Percentiles rank a stretch among this genome's conserved stretches.
Conservation (phyloP, 2,888 invertebrate genomes). For the Hyposoter dolosus region DNA sequence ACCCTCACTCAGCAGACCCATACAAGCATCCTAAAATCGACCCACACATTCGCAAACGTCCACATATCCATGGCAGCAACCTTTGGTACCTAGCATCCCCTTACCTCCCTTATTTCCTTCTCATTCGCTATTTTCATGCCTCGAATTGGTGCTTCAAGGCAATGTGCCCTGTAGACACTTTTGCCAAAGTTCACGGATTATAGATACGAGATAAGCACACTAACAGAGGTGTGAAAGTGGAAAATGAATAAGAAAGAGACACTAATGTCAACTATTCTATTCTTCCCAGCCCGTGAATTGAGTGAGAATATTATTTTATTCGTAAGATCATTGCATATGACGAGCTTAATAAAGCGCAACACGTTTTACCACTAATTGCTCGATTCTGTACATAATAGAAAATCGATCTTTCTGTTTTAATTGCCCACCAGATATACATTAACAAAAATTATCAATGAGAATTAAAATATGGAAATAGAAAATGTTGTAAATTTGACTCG, state of each 20-base stretch:
- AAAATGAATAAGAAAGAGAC: slow-evolving; percentile 51
- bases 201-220: slow-evolving; percentile 38
- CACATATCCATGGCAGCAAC: slow-evolving; percentile 31
- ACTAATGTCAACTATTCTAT: slow-evolving; percentile 40
- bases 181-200: slow-evolving; percentile 74
- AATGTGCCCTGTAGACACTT: slow-evolving; percentile 77
- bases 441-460: background rate
- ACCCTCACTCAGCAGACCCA: slow-evolving; percentile 50
- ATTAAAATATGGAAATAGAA: background rate
- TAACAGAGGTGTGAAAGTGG: slow-evolving; percentile 45
- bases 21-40: slow-evolving; percentile 18
- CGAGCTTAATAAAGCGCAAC: background rate
- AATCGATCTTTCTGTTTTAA: background rate
- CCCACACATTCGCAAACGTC: slow-evolving; percentile 29
- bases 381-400: background rate
- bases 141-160: slow-evolving; percentile 56
- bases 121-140: slow-evolving; percentile 48
- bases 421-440: background rate
- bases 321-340: background rate
- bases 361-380: background rate
- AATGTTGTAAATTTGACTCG: background rate
- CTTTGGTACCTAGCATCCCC: slow-evolving; percentile 21
- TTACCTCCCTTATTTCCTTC: background rate
- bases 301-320: background rate
- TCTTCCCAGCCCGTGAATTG: background rate